Evolutionary conservation across 2,113 vertebrate species (phyloP).

Genomic region (Macquaria ambigua): DNA sequence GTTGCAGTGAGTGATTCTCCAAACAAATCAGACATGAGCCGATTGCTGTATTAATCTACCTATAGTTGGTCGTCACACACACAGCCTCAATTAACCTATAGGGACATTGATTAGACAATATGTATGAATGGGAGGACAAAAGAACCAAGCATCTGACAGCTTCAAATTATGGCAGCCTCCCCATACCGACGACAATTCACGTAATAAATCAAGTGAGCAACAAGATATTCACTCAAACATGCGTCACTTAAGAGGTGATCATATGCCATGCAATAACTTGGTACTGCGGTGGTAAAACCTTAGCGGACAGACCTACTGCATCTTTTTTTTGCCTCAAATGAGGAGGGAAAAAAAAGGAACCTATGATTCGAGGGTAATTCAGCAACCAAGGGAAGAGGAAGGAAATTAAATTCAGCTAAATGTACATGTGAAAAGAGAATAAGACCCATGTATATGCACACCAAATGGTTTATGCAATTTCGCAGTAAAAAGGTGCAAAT

Average conservation of each 20-base stretch:
- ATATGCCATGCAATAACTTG: conserved; percentile 72
- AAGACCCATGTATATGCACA: conserved; percentile 62
- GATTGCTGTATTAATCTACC: conserved; percentile 49
- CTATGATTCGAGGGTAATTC: conserved; percentile 41
- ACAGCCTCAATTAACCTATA: conserved; percentile 33
- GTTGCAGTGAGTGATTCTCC: conserved; percentile 48
- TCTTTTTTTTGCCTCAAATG: conserved; percentile 27
- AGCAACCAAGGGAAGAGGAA: conserved; percentile 60
- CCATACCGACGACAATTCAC: conserved; percentile 3
- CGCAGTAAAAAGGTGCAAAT: conserved; percentile 71
- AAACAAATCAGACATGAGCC: conserved; percentile 1
- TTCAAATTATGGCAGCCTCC: conserved; percentile 59
- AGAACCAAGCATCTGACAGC: conserved; percentile 48
- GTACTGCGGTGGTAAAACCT: conserved; percentile 60
- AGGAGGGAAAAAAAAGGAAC: conserved; percentile 10
- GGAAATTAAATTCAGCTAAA: conserved; percentile 63
- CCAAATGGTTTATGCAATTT: conserved; percentile 58
- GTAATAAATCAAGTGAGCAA: conserved; percentile 44
- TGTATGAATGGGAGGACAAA: conserved; percentile 38
- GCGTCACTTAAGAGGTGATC: conserved; percentile 69
- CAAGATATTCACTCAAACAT: conserved; percentile 66
- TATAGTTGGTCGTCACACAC: conserved; percentile 33
- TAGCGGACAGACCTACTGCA: conserved; percentile 51
- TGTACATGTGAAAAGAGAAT: conserved; percentile 53
- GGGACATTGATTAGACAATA: conserved; percentile 34